These are phyloP conservation scores for Schizopygopsis pylzovi DNA, from an alignment of 2,797 vertebrate genomes.

Conservation along the genomic window DNA sequence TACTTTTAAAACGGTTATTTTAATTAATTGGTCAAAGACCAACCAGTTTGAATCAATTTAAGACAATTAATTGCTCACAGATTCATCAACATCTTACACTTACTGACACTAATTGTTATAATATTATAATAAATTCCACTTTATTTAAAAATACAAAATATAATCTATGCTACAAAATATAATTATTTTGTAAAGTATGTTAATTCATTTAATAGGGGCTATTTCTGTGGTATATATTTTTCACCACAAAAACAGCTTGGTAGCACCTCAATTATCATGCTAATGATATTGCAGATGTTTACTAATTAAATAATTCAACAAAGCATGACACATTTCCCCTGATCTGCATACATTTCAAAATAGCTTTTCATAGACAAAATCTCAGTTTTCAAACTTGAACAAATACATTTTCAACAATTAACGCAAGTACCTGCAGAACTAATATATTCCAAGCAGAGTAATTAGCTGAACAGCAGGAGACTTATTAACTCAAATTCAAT, in stretches of 20 bases:
- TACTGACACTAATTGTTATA: neutral
- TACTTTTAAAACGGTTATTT: neutral
- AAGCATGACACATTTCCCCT: neutral
- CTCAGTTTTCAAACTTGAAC: slow-evolving; percentile 4
- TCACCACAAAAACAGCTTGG: neutral
- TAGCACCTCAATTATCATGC: neutral
- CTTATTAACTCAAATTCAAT: slow-evolving; percentile 37
- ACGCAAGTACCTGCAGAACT: neutral
- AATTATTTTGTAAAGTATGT: neutral
- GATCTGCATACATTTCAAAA: neutral
- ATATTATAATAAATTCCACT: neutral
- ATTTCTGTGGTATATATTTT: neutral
- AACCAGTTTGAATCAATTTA: neutral
- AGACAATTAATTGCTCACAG: neutral
- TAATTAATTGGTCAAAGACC: neutral
- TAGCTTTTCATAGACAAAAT: slow-evolving; percentile 1
- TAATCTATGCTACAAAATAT: neutral
- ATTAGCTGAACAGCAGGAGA: slow-evolving; percentile 13
- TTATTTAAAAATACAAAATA: neutral
- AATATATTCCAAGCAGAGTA: neutral
- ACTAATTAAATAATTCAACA: slow-evolving; percentile 6
- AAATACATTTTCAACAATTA: neutral
- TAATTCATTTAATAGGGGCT: neutral
- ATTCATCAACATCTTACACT: neutral
- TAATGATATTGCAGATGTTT: neutral